phyloP scores from a whole-genome alignment of 2,797 vertebrate species.

The Decapterus maruadsi region DNA sequence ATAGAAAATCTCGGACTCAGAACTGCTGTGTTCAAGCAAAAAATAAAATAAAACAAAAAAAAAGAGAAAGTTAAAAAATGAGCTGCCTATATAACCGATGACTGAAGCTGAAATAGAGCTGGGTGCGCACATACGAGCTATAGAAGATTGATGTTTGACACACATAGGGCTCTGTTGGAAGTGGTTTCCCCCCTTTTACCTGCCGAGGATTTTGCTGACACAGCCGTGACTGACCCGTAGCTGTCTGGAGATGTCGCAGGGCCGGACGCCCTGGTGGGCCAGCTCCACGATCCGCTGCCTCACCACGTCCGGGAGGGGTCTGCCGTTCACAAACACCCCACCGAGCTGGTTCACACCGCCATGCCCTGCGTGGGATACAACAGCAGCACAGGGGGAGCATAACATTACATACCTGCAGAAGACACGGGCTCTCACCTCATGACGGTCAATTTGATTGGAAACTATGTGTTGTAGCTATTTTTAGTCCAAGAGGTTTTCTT shows the following conservation, averaged over 20 bases:
- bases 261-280: slow-evolving; percentile 97
- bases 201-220: slow-evolving; percentile 99
- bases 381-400: slow-evolving; percentile 87
- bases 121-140: slow-evolving; percentile 64
- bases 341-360: slow-evolving; percentile 99
- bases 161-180: slow-evolving; percentile 60
- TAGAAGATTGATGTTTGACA: slow-evolving; percentile 81
- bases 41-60: slow-evolving; percentile 13
- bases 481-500: not conserved
- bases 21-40: slow-evolving; percentile 71
- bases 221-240: slow-evolving; percentile 99
- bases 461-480: not conserved
- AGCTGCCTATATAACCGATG: slow-evolving; percentile 76
- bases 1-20: slow-evolving; percentile 67
- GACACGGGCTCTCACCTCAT: not conserved
- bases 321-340: slow-evolving; percentile 99
- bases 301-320: slow-evolving; percentile 98
- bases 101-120: slow-evolving; percentile 76
- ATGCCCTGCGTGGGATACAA: slow-evolving; percentile 98
- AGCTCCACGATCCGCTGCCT: slow-evolving; percentile 99
- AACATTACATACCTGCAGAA: slow-evolving; percentile 90
- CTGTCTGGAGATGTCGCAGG: slow-evolving; percentile 99
- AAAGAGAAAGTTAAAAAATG: slow-evolving; percentile 44
- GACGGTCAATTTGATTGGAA: not conserved
- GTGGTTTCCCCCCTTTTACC: slow-evolving; percentile 87